These are phyloP conservation scores for Chloromyia formosa DNA, from an alignment of 2,888 invertebrate species.

Conservation along the genomic window DNA sequence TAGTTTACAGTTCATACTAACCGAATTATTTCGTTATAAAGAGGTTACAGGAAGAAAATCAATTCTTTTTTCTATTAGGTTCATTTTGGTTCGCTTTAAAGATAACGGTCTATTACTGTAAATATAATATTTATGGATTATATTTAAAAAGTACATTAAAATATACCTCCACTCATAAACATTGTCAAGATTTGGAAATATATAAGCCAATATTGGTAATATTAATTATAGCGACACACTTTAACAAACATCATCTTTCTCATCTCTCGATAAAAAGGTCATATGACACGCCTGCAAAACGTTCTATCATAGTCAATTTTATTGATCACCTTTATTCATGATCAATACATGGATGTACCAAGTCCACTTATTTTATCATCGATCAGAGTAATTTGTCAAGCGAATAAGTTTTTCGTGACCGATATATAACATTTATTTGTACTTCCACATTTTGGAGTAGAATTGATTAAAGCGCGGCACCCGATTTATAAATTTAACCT, in stretches of 20 bases:
- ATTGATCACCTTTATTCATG: slow-evolving; percentile 22
- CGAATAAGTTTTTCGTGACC: slow-evolving; percentile 35
- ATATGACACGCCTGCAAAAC: slow-evolving; percentile 3
- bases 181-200: no score
- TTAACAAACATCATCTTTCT: background rate
- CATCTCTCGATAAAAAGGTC: background rate
- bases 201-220: no score
- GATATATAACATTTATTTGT: slow-evolving; percentile 11
- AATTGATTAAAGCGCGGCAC: slow-evolving; percentile 29
- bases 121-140: no score
- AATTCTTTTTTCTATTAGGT: no score
- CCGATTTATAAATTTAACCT: background rate
- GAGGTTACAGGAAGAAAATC: no score
- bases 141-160: no score
- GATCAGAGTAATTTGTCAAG: slow-evolving; percentile 33
- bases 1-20: no score
- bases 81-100: no score
- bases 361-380: slow-evolving; percentile 31
- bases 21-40: no score
- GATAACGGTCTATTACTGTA: no score
- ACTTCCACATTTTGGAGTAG: background rate
- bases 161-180: no score
- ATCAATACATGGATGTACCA: slow-evolving; percentile 3
- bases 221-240: no score
- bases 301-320: slow-evolving; percentile 22